These are phyloP conservation scores for Cotesia typhae DNA, from an alignment of 1,140 invertebrate genomes.

Conservation along the genomic window DNA sequence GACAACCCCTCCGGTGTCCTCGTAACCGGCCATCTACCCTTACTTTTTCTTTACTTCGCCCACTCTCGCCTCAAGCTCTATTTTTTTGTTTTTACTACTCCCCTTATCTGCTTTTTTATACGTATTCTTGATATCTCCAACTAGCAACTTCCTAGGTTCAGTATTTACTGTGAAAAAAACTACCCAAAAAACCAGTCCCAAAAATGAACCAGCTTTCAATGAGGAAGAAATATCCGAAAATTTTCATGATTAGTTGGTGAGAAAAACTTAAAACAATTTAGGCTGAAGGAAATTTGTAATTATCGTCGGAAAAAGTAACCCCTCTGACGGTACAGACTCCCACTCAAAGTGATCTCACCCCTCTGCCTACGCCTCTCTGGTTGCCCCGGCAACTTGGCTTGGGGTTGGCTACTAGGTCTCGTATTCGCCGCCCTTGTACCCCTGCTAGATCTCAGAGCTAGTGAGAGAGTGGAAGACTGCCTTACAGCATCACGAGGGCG, in stretches of 20 bases:
- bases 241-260: too few relatives aligned
- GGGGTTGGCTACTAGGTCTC: conserved; percentile 61
- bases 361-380: conserved; percentile 60
- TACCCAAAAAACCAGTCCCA: too few relatives aligned
- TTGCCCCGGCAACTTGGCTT: conserved; percentile 64
- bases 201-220: too few relatives aligned
- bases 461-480: conserved; percentile 13
- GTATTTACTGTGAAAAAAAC: too few relatives aligned
- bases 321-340: background rate
- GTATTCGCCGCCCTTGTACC: conserved; percentile 56
- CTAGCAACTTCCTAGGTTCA: too few relatives aligned
- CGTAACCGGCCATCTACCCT: conserved; percentile 39
- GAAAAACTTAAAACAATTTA: too few relatives aligned
- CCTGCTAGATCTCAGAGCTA: conserved; percentile 35
- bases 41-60: conserved; percentile 34
- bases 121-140: background rate
- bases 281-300: background rate
- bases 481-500: conserved; percentile 14
- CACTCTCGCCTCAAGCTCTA: background rate
- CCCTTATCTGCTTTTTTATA: background rate
- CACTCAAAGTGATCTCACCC: conserved; percentile 2
- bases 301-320: background rate
- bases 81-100: background rate
- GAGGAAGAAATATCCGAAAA: too few relatives aligned
- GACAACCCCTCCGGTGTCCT: conserved; percentile 54